Evolutionary conservation across 2,888 invertebrate species (phyloP), one percentile per base, ranked within the genome.

Genomic region (Folsomia manolachei): DNA sequence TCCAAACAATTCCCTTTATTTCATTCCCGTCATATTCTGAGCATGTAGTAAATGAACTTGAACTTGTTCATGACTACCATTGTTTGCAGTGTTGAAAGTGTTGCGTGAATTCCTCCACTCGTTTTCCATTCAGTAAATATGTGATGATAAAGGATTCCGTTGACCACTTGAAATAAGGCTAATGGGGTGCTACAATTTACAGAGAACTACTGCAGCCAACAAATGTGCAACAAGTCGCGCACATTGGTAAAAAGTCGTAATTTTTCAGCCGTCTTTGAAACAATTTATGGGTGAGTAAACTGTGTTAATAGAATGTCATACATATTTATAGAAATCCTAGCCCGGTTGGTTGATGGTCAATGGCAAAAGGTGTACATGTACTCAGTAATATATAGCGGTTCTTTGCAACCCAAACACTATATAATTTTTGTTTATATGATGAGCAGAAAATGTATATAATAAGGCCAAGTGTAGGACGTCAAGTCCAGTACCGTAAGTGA

Each of bases 401-500:
- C 39, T 39, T 39, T 39, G 39, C 39, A 39, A 39, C 39, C 39
- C 39, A 39, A 39, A 39, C 39, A 39, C 14, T n/a, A n/a, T n/a
- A 9, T 39, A 39, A 4, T 39, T 14, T 39, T 14, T 9, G 39
- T 39, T 39, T 39, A 14, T 39, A 4, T 39, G 39, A 14, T 39
- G n/a, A 51, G 14, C 21, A 2, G 25, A 25, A 62, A 18, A n/a
- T 18, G 9, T 63, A 63, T 64, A 64, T 64, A 64, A 64, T 19
- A 27, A 19, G 27, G 2, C 19, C 1, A 27, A 9, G 18, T 27
- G 14, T 19, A 2, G 2, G 2, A n/a, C 19, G 26, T 27, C 27
- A 27, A 64, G 27, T 64, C 64, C 64, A 64, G 64, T 64, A 26
- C 64, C 64, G 64, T 64, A 64, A 64, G 25, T 27, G 2, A n/a